These are phyloP conservation scores for Brachionichthys hirsutus DNA, from an alignment of 2,113 vertebrate species.

Conservation along the genomic window DNA sequence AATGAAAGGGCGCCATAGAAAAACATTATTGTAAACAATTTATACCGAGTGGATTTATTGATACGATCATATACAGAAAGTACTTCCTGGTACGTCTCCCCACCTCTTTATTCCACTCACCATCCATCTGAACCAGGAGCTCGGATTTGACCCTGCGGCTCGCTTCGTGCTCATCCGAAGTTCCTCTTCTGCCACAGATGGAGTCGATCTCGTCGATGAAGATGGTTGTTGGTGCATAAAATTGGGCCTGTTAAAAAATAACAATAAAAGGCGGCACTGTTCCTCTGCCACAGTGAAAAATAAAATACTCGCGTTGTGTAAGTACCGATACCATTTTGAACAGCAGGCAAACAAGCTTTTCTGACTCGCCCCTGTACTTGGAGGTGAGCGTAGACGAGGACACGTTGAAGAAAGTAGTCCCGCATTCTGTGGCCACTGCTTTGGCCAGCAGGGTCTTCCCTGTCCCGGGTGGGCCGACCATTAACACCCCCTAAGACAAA, in stretches of 20 bases:
- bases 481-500: constrained; percentile 88
- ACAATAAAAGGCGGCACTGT: background rate
- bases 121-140: constrained; percentile 96
- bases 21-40: too few species aligned
- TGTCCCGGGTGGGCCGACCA: constrained; percentile 97
- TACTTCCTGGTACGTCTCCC: too few species aligned
- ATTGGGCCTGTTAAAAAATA: constrained; percentile 83
- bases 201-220: constrained; percentile 99
- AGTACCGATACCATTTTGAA: constrained; percentile 91
- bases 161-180: constrained; percentile 95
- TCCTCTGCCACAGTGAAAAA: too few species aligned
- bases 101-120: constrained; percentile 66
- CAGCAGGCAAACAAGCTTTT: constrained; percentile 96
- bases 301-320: background rate
- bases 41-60: too few species aligned
- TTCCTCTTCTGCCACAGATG: constrained; percentile 94
- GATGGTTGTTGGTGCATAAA: constrained; percentile 97
- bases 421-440: constrained; percentile 97
- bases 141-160: constrained; percentile 96
- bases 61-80: too few species aligned
- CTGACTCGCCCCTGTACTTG: constrained; percentile 97
- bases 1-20: too few species aligned
- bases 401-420: constrained; percentile 97
- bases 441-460: constrained; percentile 97
- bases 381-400: constrained; percentile 96